Conservation (phyloP, 2,113 vertebrate species). For the Camelus dromedarius region DNA sequence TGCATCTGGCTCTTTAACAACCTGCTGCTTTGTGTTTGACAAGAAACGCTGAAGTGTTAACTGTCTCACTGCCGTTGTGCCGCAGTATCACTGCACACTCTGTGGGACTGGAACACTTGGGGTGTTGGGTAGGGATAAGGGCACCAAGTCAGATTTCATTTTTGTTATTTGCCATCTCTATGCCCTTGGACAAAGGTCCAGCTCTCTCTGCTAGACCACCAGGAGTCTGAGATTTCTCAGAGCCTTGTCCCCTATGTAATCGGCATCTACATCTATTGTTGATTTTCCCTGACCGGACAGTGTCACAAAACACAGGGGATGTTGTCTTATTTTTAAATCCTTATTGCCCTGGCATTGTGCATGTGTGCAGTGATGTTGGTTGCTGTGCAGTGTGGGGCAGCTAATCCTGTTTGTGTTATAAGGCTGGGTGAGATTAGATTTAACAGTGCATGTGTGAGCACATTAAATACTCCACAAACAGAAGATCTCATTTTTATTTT, state of each 20-base stretch:
- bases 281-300: background rate
- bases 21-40: background rate
- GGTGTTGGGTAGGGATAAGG: background rate
- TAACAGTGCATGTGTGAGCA: background rate
- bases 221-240: background rate
- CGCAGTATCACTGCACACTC: background rate
- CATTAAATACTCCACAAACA: background rate
- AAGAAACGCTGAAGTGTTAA: background rate
- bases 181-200: background rate
- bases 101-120: background rate
- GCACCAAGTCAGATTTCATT: background rate
- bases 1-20: background rate
- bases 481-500: background rate
- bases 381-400: background rate
- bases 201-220: background rate
- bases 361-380: background rate
- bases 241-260: background rate
- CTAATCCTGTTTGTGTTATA: background rate
- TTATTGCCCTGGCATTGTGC: background rate
- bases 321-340: constrained; percentile 12
- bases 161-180: background rate
- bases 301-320: background rate
- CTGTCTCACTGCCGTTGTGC: background rate
- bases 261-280: background rate
- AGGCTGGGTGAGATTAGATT: background rate